Percentiles rank a stretch among this genome's conserved stretches.
These are phyloP conservation scores for Diaprepes abbreviatus DNA, from an alignment of 2,888 invertebrate species.

Conservation along the genomic window DNA sequence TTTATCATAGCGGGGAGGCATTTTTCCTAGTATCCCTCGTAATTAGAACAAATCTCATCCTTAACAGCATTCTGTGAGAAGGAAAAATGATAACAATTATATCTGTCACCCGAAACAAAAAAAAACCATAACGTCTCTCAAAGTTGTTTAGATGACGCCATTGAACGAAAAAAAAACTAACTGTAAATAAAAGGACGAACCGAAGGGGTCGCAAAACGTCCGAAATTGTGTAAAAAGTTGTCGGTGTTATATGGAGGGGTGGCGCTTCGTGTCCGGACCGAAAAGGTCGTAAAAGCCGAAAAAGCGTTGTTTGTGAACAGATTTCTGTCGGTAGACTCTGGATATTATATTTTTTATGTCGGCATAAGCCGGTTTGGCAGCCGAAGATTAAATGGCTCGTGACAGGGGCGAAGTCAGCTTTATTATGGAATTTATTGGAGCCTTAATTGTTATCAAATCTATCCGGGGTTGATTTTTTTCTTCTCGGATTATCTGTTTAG, in stretches of 20 bases:
- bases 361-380: slow-evolving; percentile 38
- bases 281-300: slow-evolving; percentile 42
- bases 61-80: too few species aligned
- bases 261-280: slow-evolving; percentile 8
- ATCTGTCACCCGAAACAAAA: neutral
- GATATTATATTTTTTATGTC: slow-evolving; percentile 41
- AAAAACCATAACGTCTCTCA: slow-evolving; percentile 4
- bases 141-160: slow-evolving; percentile 18
- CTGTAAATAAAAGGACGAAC: slow-evolving; percentile 32
- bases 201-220: slow-evolving; percentile 28
- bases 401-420: slow-evolving; percentile 31
- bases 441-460: slow-evolving; percentile 1
- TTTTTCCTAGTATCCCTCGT: too few species aligned
- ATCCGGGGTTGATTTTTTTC: neutral
- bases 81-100: too few species aligned
- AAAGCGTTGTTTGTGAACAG: slow-evolving; percentile 44
- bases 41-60: too few species aligned
- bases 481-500: too few species aligned
- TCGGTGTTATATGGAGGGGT: slow-evolving; percentile 26
- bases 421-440: slow-evolving; percentile 28
- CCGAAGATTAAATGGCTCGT: slow-evolving; percentile 37
- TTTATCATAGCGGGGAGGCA: too few species aligned
- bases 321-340: slow-evolving; percentile 34
- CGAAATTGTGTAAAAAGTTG: slow-evolving; percentile 46
- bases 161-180: slow-evolving; percentile 31